A percentile compares a stretch with the other conserved stretches of the same genome.
phyloP scores from a whole-genome alignment of 2,888 invertebrate genomes.

The Ormyrus nitidulus region DNA sequence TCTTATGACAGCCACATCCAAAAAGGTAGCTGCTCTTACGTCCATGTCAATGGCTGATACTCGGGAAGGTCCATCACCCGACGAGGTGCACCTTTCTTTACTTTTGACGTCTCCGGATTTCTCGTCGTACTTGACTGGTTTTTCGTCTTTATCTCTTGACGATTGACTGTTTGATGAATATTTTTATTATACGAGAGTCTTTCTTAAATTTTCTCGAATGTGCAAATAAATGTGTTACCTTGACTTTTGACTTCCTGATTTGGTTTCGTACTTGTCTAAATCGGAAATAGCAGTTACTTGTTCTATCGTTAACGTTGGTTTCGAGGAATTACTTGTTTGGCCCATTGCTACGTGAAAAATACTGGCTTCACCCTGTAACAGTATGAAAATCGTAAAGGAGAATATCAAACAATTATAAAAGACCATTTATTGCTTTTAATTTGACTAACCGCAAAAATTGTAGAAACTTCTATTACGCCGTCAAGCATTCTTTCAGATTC shows the following conservation, averaged over 20 bases:
- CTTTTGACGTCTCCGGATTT: constrained; percentile 5
- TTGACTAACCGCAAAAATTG: constrained; percentile 84
- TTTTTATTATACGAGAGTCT: background rate
- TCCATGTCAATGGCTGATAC: constrained; percentile 72
- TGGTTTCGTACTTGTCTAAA: constrained; percentile 65
- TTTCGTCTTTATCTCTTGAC: constrained; percentile 21
- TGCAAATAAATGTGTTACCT: constrained; percentile 11
- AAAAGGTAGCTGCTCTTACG: constrained; percentile 91
- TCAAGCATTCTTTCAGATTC: constrained; percentile 78
- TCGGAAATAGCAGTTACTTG: constrained; percentile 75
- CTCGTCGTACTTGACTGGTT: constrained; percentile 18
- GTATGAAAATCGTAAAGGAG: background rate
- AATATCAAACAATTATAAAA: too few species aligned
- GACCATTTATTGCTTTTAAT: background rate
- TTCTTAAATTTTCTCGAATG: background rate
- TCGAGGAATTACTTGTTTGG: constrained; percentile 74
- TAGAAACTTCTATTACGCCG: constrained; percentile 85
- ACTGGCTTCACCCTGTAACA: constrained; percentile 84
- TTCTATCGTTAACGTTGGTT: constrained; percentile 76
- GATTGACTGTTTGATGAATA: constrained; percentile 11
- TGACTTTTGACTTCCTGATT: constrained; percentile 6
- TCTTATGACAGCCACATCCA: constrained; percentile 96
- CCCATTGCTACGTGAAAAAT: constrained; percentile 82
- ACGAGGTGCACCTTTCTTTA: constrained; percentile 10
- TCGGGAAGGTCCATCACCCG: background rate